Percentiles rank a stretch among this genome's conserved stretches.
Conservation (phyloP, 2,113 vertebrate genomes). For the Indri indri region DNA sequence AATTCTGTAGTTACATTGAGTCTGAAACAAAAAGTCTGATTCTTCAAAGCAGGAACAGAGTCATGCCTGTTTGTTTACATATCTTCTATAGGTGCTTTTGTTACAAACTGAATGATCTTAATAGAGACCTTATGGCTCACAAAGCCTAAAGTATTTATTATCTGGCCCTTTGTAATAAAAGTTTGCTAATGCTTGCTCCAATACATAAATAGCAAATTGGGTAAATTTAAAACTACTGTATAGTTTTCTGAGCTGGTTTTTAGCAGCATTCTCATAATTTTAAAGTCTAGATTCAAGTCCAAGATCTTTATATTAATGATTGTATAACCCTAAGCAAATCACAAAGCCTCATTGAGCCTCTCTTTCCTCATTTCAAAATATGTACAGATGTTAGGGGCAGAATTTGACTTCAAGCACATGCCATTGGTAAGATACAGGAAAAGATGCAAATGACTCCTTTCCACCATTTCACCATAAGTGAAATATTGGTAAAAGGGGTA, state of each 20-base stretch:
- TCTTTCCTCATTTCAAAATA: not conserved
- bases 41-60: not conserved
- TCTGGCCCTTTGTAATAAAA: not conserved
- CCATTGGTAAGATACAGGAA: not conserved
- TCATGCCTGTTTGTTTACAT: not conserved
- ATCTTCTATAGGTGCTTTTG: not conserved
- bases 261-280: not conserved
- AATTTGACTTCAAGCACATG: not conserved
- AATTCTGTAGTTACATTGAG: not conserved
- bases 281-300: constrained; percentile 30
- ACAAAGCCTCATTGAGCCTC: not conserved
- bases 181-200: not conserved
- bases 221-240: not conserved
- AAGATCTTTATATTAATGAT: not conserved
- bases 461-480: not conserved
- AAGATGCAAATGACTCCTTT: not conserved
- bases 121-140: not conserved
- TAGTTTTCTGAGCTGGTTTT: not conserved
- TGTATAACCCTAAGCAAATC: not conserved
- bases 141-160: not conserved
- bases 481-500: not conserved
- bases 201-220: not conserved
- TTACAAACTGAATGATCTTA: not conserved
- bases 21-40: not conserved
- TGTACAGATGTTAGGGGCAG: not conserved